phyloP scores from a whole-genome alignment of 2,888 invertebrate species.

The Trichogramma dendrolimi region DNA sequence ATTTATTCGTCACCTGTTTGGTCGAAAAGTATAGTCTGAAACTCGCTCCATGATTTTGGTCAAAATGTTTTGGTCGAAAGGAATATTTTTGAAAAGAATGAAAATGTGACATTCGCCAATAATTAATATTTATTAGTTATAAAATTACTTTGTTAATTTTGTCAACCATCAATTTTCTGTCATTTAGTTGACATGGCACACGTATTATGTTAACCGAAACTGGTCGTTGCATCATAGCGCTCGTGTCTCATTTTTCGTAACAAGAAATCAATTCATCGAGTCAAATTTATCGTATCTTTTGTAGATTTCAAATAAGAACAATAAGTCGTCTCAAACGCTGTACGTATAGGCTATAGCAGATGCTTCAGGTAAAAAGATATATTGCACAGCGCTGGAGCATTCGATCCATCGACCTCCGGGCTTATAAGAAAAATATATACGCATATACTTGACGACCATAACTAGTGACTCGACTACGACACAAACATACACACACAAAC shows the following conservation, averaged over 20 bases:
- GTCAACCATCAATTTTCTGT: too few relatives aligned
- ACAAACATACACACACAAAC: conserved; percentile 39
- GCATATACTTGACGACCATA: conserved; percentile 16
- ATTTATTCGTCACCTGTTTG: too few relatives aligned
- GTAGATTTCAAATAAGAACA: neutral
- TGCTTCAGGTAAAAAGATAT: neutral
- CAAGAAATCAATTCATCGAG: conserved; percentile 8
- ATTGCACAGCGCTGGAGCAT: conserved; percentile 29
- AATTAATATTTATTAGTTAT: too few relatives aligned
- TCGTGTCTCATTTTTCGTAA: neutral
- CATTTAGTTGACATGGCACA: too few relatives aligned
- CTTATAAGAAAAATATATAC: conserved; percentile 36
- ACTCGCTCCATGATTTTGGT: too few relatives aligned
- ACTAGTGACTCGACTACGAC: too few relatives aligned
- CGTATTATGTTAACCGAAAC: neutral
- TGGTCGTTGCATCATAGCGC: neutral
- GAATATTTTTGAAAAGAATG: too few relatives aligned
- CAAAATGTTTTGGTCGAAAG: too few relatives aligned
- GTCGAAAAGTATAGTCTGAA: too few relatives aligned
- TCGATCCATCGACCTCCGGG: conserved; percentile 44
- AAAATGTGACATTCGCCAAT: too few relatives aligned
- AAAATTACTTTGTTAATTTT: too few relatives aligned
- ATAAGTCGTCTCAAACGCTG: neutral
- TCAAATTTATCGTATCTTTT: neutral
- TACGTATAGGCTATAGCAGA: conserved; percentile 4